Conservation (phyloP, 1,140 invertebrate species). For the Drosophila varians region DNA sequence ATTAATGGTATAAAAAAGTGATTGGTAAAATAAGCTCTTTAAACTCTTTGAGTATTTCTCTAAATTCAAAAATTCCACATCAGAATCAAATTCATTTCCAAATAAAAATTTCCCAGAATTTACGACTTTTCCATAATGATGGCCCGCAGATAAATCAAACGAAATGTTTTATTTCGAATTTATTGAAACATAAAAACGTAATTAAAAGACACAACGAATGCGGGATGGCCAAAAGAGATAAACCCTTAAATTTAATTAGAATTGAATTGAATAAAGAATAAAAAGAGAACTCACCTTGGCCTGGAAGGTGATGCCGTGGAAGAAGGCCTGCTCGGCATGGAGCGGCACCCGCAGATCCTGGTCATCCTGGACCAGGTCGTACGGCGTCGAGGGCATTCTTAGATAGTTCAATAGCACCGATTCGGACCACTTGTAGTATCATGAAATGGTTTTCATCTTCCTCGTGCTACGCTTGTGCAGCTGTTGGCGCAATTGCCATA, state of each 20-base stretch:
- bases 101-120: neutral
- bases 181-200: conserved; percentile 36
- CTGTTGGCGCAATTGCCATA: conserved; percentile 80
- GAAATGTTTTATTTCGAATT: conserved; percentile 29
- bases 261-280: neutral
- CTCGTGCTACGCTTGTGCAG: conserved; percentile 81
- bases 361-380: conserved; percentile 97
- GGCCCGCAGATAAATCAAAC: conserved; percentile 1
- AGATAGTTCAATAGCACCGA: conserved; percentile 84
- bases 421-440: conserved; percentile 84
- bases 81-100: neutral
- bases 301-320: conserved; percentile 98
- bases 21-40: neutral
- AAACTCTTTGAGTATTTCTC: neutral
- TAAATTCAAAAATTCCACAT: neutral
- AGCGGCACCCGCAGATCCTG: conserved; percentile 96
- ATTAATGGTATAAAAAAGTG: neutral
- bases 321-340: conserved; percentile 97
- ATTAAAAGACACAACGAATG: neutral
- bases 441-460: conserved; percentile 84
- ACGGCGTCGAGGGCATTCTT: conserved; percentile 94
- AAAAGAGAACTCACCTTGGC: conserved; percentile 91
- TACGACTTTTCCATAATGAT: neutral
- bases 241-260: neutral
- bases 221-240: neutral